Conservation (phyloP, 1,140 invertebrate genomes). For the Spodoptera frugiperda region DNA sequence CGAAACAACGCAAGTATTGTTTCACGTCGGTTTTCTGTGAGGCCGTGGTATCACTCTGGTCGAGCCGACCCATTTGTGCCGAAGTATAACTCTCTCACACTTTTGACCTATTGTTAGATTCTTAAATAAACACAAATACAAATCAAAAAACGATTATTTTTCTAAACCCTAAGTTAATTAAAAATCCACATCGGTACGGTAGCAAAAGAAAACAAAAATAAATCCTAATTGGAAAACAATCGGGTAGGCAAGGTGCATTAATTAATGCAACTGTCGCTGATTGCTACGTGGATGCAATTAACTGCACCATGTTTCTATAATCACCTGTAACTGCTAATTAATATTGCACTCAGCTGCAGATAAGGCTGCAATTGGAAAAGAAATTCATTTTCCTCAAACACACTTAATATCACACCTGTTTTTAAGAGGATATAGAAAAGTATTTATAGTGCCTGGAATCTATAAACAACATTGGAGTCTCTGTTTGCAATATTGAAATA, state of each 20-base stretch:
- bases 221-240: slow-evolving; percentile 11
- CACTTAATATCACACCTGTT: not conserved
- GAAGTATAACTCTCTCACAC: no score
- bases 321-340: slow-evolving; percentile 17
- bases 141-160: no score
- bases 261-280: slow-evolving; percentile 15
- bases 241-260: slow-evolving; percentile 12
- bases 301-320: slow-evolving; percentile 25
- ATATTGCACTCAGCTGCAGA: not conserved
- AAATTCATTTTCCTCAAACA: slow-evolving; percentile 4
- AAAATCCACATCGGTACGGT: not conserved
- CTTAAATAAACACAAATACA: no score
- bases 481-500: no score
- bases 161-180: not conserved
- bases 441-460: not conserved
- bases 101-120: no score
- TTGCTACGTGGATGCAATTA: slow-evolving; percentile 17
- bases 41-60: no score
- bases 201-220: not conserved
- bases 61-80: no score
- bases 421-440: no score
- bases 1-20: no score
- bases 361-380: slow-evolving; percentile 9
- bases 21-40: no score
- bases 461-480: no score